A percentile compares a stretch with the other conserved stretches of the same genome.
Conservation (phyloP, 2,113 vertebrate species). For the Climacteris rufus region DNA sequence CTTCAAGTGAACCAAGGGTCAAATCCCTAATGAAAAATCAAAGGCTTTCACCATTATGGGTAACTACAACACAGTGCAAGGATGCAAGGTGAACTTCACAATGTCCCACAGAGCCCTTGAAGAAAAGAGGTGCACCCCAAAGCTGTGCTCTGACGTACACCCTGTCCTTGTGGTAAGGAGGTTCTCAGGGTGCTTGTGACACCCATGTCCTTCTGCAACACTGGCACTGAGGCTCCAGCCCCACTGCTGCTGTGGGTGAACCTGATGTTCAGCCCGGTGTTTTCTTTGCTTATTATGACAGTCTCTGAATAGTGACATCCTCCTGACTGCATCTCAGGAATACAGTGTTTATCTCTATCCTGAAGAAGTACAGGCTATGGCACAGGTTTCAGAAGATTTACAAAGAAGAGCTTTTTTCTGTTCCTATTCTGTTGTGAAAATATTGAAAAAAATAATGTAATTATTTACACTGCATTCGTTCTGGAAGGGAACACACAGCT, state of each 20-base stretch:
- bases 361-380: neutral
- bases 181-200: rapidly evolving
- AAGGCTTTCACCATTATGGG: neutral
- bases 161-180: rapidly evolving
- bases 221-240: neutral
- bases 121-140: neutral
- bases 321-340: neutral
- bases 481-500: neutral
- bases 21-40: neutral
- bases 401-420: too few species aligned
- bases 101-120: neutral
- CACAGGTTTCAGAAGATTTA: neutral
- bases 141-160: neutral
- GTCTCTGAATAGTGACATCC: rapidly evolving
- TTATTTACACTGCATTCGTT: neutral
- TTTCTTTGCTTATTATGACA: neutral
- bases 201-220: rapidly evolving
- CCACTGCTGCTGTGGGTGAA: neutral
- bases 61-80: neutral
- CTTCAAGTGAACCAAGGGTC: neutral
- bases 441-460: neutral
- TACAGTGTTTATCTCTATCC: neutral
- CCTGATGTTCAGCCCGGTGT: neutral
- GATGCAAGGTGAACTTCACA: neutral
- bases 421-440: neutral